Percentiles rank a stretch among this genome's conserved stretches.
phyloP scores from a whole-genome alignment of 1,140 invertebrate species.

The Drosophila pseudoananassae region DNA sequence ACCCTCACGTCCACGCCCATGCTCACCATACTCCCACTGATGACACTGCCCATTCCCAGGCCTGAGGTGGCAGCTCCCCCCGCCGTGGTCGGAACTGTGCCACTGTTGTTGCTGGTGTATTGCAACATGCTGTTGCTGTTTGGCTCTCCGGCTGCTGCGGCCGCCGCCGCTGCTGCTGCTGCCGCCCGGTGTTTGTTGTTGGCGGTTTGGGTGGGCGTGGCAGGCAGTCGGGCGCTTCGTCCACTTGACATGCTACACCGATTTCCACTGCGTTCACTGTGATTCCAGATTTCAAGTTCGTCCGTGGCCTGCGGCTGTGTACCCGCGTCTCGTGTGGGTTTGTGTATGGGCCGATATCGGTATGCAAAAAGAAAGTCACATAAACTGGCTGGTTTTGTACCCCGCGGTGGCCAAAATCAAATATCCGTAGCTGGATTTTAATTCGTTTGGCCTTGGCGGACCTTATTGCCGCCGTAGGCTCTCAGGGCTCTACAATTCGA shows the following conservation, averaged over 20 bases:
- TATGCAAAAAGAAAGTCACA: slow-evolving; percentile 27
- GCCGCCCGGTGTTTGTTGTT: slow-evolving; percentile 66
- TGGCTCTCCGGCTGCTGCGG: slow-evolving; percentile 62
- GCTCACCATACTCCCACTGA: slow-evolving; percentile 3
- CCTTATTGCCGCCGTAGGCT: background rate
- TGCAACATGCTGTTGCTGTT: slow-evolving; percentile 82
- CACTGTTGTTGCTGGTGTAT: slow-evolving; percentile 40
- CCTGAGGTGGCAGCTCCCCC: slow-evolving; percentile 24
- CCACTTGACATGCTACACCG: slow-evolving; percentile 83
- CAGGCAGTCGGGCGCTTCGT: slow-evolving; percentile 82
- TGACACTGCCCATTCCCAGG: slow-evolving; percentile 24
- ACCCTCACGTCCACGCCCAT: slow-evolving; percentile 3
- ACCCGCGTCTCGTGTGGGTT: background rate
- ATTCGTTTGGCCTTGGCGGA: background rate
- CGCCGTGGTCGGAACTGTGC: slow-evolving; percentile 34
- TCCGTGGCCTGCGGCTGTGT: background rate
- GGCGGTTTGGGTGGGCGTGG: slow-evolving; percentile 80
- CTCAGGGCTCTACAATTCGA: slow-evolving; percentile 43
- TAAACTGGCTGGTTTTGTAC: background rate
- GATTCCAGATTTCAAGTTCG: slow-evolving; percentile 23
- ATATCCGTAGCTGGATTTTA: slow-evolving; percentile 14
- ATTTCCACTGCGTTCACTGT: slow-evolving; percentile 36
- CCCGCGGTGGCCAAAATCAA: slow-evolving; percentile 6
- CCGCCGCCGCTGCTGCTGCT: slow-evolving; percentile 53
- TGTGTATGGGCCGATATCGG: background rate